Base-by-base conservation (phyloP, 2,113 vertebrate genomes). In the Coptodon bakossiorum region DNA sequence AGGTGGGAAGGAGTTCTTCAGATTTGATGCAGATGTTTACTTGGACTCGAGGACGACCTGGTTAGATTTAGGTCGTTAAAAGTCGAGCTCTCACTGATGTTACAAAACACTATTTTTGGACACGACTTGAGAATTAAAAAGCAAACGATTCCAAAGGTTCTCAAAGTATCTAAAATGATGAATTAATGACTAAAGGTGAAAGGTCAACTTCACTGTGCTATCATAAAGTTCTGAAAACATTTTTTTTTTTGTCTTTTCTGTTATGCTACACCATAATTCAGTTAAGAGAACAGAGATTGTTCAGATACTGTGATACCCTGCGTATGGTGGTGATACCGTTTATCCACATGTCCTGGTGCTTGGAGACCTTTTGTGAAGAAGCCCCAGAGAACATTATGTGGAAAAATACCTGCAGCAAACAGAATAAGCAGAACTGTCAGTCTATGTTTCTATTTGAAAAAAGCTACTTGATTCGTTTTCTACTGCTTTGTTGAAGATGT, bases 41-140 rank as follows among this genome's bases (percentile, higher is more conserved):
- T 52, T 52, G 45, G 27, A 50, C 27, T n/a, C 4, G 0, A 19
- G 14, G 6, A 76, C 0, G 0, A 78, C 14, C 68, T 48, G 22
- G 40, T 76, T 76, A 50, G 24, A 29, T 48, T 76, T 76, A 29
- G 71, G 71, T 27, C 3, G 6, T 73, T 73, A 73, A 73, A 73
- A 27, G 40, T 27, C 8, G 8, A 73, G 40, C 68, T 27, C 40
- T 24, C 40, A 17, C 13, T 27, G 14, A 73, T 16, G 24, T 45
- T 73, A 17, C 38, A 27, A 73, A 73, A 27, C 38, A 27, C 8
- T 73, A 13, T 73, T 17, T 29, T 73, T 73, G 68, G 40, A 27
- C 68, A 76, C 1, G 4, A 76, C 40, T 76, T 22, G 6, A 76
- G 43, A 48, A 48, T 76, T 76, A 19, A 7, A 29, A 45, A 10